Evolutionary conservation across 2,888 invertebrate species (phyloP), one percentile per base, ranked within the genome.

Genomic region (Tetheella fluctuosa): DNA sequence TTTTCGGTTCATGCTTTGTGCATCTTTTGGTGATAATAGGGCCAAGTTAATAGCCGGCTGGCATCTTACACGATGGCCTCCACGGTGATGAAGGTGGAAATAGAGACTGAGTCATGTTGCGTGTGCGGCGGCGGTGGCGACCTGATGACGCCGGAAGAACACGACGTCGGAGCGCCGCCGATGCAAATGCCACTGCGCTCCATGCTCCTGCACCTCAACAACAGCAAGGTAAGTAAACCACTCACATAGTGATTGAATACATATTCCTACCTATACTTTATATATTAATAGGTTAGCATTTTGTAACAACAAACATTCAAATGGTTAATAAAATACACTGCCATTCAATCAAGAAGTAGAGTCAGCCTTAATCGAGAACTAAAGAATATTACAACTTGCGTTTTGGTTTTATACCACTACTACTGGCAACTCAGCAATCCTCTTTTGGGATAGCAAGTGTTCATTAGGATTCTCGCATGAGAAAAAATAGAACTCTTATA

Each of bases 201-300:
- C 34, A 88, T 91, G 88, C 79, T 91, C 58, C 75, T 90, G 65
- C 90, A 91, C 12, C 83, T 92, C 54, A 90, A 88, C 64, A 84
- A 88, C 61, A 87, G 85, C 67, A 92, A 91, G 88, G 91, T 91
- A 69, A 23, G 30, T 34, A 6, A 34, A 6, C 10, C 34, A 8
- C 5, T 8, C 2, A 0, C 7, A 10, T 30, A 10, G 10, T 30
- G 34, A 34, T 34, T 4, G 13, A 34, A 34, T 13, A 34, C 34
- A 13, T 34, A 34, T 2, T 13, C 13, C 13, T 13, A 39, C 2
- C 7, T 15, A 15, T 1, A 37, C 2, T 15, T 2, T 37, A 4
- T 15, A 15, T 2, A 37, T 34, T 15, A 15, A 15, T 37, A 4
- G 52, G 20, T 52, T 52, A 52, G 3, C 52, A 3, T 20, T 52